Conservation (phyloP, 2,888 invertebrate genomes). For the Rhaphigaster nebulosa region DNA sequence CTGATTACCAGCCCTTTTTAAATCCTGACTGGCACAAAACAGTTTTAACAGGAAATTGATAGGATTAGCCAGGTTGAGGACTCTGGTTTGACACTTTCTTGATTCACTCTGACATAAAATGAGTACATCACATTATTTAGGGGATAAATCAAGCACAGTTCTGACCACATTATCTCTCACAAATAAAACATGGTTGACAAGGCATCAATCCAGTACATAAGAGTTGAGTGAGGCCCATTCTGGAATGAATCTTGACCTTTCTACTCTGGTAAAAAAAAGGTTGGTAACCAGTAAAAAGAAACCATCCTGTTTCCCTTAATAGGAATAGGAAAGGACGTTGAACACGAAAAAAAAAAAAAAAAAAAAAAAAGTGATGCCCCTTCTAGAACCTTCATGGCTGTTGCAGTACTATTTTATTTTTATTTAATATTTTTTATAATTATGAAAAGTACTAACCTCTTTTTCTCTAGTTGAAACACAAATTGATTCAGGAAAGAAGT, state of each 20-base stretch:
- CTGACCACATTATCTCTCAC: neutral
- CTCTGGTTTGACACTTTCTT: neutral
- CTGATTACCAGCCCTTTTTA: neutral
- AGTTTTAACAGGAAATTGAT: neutral
- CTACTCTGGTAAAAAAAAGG: too few relatives aligned
- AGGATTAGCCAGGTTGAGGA: too few relatives aligned
- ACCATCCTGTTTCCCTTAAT: too few relatives aligned
- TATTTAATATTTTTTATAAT: neutral
- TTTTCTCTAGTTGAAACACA: slow-evolving; percentile 87
- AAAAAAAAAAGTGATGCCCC: too few relatives aligned
- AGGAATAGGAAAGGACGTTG: too few relatives aligned
- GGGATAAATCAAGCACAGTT: neutral
- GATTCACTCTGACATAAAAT: neutral
- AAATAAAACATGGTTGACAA: too few relatives aligned
- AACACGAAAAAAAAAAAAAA: too few relatives aligned
- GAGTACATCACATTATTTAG: neutral
- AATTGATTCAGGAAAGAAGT: slow-evolving; percentile 88
- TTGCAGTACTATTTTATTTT: too few relatives aligned
- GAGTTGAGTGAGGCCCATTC: too few relatives aligned
- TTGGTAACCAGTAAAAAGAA: neutral
- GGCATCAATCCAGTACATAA: too few relatives aligned
- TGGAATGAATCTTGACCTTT: too few relatives aligned
- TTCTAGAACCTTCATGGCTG: too few relatives aligned
- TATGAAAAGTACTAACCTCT: slow-evolving; percentile 69
- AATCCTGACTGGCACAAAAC: neutral